Percentiles rank a stretch among this genome's conserved stretches.
Conservation (phyloP, 1,140 invertebrate genomes). For the Cyclina sinensis region DNA sequence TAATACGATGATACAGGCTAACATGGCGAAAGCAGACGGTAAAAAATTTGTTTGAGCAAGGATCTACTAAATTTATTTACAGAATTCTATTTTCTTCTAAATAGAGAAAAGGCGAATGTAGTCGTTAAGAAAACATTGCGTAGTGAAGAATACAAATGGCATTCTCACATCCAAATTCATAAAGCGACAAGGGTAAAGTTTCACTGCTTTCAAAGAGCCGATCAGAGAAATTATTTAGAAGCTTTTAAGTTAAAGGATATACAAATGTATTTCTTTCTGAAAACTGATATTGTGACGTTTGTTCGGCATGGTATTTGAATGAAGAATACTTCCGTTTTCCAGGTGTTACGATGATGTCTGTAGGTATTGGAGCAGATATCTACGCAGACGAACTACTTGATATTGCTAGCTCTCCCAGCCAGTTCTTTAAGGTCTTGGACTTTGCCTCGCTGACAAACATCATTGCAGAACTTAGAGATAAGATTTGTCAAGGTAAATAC, state of each 20-base stretch:
- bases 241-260: too few species aligned
- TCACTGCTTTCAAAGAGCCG: too few species aligned
- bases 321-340: background rate
- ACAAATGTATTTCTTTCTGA: too few species aligned
- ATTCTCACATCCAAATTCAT: too few species aligned
- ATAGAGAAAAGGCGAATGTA: too few species aligned
- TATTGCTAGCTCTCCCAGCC: constrained; percentile 68
- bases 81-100: too few species aligned
- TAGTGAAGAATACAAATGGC: too few species aligned
- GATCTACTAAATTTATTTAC: background rate
- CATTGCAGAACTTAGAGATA: constrained; percentile 67
- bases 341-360: constrained; percentile 73
- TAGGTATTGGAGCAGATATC: constrained; percentile 70
- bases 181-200: too few species aligned
- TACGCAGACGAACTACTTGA: constrained; percentile 68
- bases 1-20: constrained; percentile 70
- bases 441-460: constrained; percentile 71
- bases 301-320: too few species aligned
- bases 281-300: too few species aligned
- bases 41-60: background rate
- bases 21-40: constrained; percentile 69
- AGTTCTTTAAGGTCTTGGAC: constrained; percentile 73
- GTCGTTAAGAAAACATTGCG: too few species aligned
- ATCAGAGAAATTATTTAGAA: too few species aligned
- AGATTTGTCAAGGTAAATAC: constrained; percentile 74